Percentiles rank a stretch among this genome's conserved stretches.
Evolutionary conservation across 2,888 invertebrate genomes (phyloP).

Genomic region (Shargacucullia verbasci): DNA sequence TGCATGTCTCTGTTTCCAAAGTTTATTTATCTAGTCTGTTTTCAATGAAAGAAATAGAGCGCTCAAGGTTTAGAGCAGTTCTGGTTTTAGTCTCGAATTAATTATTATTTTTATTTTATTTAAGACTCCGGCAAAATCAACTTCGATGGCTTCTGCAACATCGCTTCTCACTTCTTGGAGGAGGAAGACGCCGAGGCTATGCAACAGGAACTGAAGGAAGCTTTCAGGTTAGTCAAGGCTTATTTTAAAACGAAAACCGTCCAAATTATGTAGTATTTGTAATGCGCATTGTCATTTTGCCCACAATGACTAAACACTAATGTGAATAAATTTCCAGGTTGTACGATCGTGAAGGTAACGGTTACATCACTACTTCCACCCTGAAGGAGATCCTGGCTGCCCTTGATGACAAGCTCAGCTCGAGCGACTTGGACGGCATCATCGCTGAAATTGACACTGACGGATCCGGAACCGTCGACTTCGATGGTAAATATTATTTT

Average conservation of each 20-base stretch:
- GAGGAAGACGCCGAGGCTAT: conserved; percentile 99
- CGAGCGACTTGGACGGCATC: conserved; percentile 98
- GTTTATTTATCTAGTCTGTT: conserved; percentile 60
- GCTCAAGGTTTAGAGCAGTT: conserved; percentile 36
- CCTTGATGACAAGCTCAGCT: conserved; percentile 97
- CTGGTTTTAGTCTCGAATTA: conserved; percentile 41
- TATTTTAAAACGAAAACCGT: not conserved
- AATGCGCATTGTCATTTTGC: not conserved
- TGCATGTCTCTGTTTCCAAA: conserved; percentile 60
- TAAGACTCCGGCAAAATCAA: conserved; percentile 96
- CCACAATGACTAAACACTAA: not conserved
- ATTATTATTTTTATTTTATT: conserved; percentile 55
- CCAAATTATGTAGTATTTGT: not conserved
- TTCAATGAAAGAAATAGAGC: conserved; percentile 55
- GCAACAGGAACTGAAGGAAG: conserved; percentile 99
- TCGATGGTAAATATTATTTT: conserved; percentile 93
- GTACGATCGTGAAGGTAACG: conserved; percentile 98
- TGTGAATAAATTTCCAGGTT: conserved; percentile 85
- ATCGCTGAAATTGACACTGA: conserved; percentile 99
- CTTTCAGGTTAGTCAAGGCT: conserved; percentile 91
- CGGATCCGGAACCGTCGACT: conserved; percentile 99
- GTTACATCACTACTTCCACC: conserved; percentile 97
- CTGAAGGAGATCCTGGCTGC: conserved; percentile 98
- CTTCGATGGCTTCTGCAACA: conserved; percentile 97
- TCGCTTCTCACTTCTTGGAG: conserved; percentile 97